A percentile compares a stretch with the other conserved stretches of the same genome.
Conservation (phyloP, 2,113 vertebrate species). For the Bubo scandiacus region DNA sequence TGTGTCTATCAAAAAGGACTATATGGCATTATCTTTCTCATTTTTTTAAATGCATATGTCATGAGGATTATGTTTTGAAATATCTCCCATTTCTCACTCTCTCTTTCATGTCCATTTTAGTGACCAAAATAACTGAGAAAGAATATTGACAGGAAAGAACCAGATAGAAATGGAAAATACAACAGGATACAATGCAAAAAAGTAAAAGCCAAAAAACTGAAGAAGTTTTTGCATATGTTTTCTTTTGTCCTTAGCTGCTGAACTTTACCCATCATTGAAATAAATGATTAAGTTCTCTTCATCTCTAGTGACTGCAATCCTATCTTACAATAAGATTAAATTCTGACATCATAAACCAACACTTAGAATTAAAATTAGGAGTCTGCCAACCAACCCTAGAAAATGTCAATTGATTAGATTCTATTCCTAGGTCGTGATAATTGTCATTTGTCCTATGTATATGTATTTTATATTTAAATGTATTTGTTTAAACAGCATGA, state of each 20-base stretch:
- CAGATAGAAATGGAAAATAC: background rate
- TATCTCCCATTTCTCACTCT: background rate
- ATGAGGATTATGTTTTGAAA: background rate
- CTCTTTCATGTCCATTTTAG: background rate
- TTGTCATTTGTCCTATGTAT: background rate
- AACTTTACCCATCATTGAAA: conserved; percentile 18
- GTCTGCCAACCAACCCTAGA: background rate
- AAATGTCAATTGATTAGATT: conserved; percentile 22
- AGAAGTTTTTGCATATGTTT: background rate
- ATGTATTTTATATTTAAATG: background rate
- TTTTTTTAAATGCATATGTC: background rate
- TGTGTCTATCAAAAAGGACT: background rate
- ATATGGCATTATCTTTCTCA: background rate
- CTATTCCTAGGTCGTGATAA: background rate
- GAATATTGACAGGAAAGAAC: background rate
- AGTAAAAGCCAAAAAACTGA: background rate
- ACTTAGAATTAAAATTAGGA: conserved; percentile 7
- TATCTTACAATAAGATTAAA: conserved; percentile 15
- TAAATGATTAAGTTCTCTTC: conserved; percentile 18
- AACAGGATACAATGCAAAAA: background rate
- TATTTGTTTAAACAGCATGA: background rate
- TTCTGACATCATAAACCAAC: conserved; percentile 47
- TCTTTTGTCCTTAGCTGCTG: conserved; percentile 16
- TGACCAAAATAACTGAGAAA: background rate
- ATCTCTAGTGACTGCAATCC: conserved; percentile 8